Percentiles rank a stretch among this genome's conserved stretches.
Evolutionary conservation across 2,797 vertebrate species (phyloP).

Genomic region (Cryptoblepharus egeriae): DNA sequence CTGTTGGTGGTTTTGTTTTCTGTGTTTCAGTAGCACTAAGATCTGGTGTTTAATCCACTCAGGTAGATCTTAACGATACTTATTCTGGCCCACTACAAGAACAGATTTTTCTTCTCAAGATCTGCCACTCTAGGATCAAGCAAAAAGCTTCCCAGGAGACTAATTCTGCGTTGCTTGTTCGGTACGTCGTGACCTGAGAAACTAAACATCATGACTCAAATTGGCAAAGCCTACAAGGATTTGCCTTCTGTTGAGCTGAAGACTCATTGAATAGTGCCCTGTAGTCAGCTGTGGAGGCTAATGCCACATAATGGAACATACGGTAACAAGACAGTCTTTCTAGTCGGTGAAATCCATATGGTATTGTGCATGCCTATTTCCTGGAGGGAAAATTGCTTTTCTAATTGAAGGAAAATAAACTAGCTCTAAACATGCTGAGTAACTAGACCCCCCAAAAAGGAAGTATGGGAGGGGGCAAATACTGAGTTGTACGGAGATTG

Average conservation of each 20-base stretch:
- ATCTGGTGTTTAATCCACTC: not conserved
- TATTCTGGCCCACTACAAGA: not conserved
- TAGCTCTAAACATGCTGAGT: slow-evolving; percentile 12
- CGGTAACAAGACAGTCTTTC: slow-evolving; percentile 10
- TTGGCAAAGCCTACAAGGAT: not conserved
- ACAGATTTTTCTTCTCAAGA: not conserved
- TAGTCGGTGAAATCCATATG: slow-evolving; percentile 6
- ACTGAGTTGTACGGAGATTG: not conserved
- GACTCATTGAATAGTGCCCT: slow-evolving; percentile 1
- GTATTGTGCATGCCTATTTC: slow-evolving; percentile 22
- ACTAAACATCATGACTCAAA: not conserved
- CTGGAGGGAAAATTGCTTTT: slow-evolving; percentile 43
- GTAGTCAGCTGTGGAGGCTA: slow-evolving; percentile 27
- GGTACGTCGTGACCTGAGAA: not conserved
- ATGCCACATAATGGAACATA: not conserved
- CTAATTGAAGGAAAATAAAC: slow-evolving; percentile 33
- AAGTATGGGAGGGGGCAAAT: slow-evolving; percentile 27
- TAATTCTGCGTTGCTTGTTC: not conserved
- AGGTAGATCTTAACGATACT: not conserved
- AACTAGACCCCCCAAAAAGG: not conserved
- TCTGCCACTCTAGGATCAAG: not conserved
- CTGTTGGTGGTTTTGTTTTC: not conserved
- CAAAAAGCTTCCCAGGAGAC: not conserved
- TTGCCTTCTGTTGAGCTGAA: not conserved
- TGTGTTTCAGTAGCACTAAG: not conserved